Conservation (phyloP, 2,888 invertebrate genomes). For the Ophion ellenae region DNA sequence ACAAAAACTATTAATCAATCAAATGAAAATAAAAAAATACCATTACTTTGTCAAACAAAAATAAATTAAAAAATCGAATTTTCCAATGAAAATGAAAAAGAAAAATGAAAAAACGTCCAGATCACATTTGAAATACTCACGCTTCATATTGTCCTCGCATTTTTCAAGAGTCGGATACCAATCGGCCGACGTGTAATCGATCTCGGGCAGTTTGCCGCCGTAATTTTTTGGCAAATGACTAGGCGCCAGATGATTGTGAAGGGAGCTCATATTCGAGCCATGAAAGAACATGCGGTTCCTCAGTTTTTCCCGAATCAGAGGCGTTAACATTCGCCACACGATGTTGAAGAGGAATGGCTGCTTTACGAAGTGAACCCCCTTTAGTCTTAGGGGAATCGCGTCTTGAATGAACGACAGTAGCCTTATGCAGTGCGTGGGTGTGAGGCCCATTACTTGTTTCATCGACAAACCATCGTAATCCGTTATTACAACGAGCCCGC, state of each 20-base stretch:
- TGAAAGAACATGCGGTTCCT: slow-evolving; percentile 93
- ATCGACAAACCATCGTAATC: slow-evolving; percentile 92
- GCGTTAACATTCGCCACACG: slow-evolving; percentile 94
- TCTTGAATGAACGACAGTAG: slow-evolving; percentile 93
- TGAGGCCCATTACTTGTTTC: slow-evolving; percentile 90
- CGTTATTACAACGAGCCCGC: slow-evolving; percentile 92
- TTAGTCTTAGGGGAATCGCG: slow-evolving; percentile 93
- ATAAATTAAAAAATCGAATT: no score
- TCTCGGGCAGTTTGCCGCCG: slow-evolving; percentile 89
- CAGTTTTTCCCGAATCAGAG: slow-evolving; percentile 91
- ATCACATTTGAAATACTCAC: no score
- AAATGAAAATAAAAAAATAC: no score
- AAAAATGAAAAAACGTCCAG: no score
- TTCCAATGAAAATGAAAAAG: no score
- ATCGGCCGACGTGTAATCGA: slow-evolving; percentile 90
- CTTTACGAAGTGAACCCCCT: slow-evolving; percentile 93
- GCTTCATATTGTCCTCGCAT: no score
- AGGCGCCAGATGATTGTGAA: slow-evolving; percentile 90
- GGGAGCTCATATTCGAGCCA: slow-evolving; percentile 90
- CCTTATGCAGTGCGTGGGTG: slow-evolving; percentile 90
- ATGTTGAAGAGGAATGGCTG: slow-evolving; percentile 93
- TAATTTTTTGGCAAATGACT: slow-evolving; percentile 90
- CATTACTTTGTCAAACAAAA: no score
- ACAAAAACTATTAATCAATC: no score
- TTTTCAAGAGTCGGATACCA: slow-evolving; percentile 87